phyloP scores from a whole-genome alignment of 2,113 vertebrate species.

The Corythaeola cristata region DNA sequence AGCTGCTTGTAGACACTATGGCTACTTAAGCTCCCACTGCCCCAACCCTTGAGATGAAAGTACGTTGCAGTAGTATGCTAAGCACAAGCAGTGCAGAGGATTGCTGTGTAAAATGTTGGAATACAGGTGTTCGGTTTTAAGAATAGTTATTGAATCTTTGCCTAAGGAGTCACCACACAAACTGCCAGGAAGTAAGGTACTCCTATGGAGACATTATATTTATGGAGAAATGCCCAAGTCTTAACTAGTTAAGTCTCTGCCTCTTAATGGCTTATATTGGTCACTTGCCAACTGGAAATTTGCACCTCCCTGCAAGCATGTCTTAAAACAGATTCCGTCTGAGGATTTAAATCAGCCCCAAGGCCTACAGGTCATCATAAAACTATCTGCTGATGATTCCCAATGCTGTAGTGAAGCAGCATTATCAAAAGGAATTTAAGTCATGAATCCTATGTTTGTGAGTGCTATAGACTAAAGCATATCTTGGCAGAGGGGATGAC shows the following conservation, averaged over 20 bases:
- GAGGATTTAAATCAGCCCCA: slow-evolving; percentile 7
- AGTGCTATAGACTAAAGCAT: slow-evolving; percentile 22
- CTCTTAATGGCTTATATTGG: not conserved
- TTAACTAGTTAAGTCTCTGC: not conserved
- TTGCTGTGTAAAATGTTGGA: slow-evolving; percentile 76
- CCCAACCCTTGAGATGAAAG: not conserved
- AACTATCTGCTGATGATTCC: slow-evolving; percentile 20
- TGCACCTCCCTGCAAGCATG: not conserved
- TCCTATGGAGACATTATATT: not conserved
- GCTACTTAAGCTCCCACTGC: not conserved
- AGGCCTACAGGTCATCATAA: slow-evolving; percentile 20
- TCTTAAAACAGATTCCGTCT: not conserved
- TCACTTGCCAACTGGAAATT: not conserved
- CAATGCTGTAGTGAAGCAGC: slow-evolving; percentile 60
- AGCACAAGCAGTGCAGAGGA: slow-evolving; percentile 51
- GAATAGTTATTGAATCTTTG: not conserved
- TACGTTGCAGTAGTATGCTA: slow-evolving; percentile 12
- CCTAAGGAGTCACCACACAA: not conserved
- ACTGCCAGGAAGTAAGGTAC: not conserved
- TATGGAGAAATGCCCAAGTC: not conserved
- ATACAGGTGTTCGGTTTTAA: slow-evolving; percentile 79
- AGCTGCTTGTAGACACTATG: not conserved
- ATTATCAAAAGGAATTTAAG: slow-evolving; percentile 49
- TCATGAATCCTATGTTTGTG: slow-evolving; percentile 34
- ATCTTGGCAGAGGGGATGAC: not conserved